These are phyloP conservation scores for Alviniconcha marisindica DNA, from an alignment of 1,140 invertebrate species.

Conservation along the genomic window DNA sequence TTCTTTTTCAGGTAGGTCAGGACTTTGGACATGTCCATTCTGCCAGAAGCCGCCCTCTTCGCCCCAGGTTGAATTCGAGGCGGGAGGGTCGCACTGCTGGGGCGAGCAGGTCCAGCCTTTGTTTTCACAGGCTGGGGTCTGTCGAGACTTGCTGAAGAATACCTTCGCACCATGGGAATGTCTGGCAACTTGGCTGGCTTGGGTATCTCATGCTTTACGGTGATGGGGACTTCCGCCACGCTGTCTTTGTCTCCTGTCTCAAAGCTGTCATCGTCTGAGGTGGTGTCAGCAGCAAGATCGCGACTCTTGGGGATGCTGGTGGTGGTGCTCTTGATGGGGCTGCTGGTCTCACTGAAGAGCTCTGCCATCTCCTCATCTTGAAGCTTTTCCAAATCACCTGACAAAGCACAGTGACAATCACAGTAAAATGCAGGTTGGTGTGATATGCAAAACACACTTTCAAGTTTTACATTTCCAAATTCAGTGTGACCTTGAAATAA, in stretches of 20 bases:
- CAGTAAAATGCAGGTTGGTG: too few relatives aligned
- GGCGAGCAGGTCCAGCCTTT: background rate
- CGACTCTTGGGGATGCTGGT: background rate
- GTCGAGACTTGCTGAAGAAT: background rate
- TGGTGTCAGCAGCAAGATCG: background rate
- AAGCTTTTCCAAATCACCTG: constrained; percentile 23
- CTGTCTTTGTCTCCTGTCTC: constrained; percentile 4
- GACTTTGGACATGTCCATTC: constrained; percentile 50
- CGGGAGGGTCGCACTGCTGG: constrained; percentile 7
- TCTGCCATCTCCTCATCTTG: constrained; percentile 27
- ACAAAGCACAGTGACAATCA: too few relatives aligned
- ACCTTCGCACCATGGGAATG: constrained; percentile 25
- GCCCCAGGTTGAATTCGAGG: constrained; percentile 25
- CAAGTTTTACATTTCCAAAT: too few relatives aligned
- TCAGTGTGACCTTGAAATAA: too few relatives aligned
- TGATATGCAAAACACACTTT: too few relatives aligned
- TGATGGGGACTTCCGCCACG: background rate
- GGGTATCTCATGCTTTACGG: background rate
- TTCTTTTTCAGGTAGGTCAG: constrained; percentile 66
- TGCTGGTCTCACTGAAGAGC: constrained; percentile 23
- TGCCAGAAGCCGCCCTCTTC: constrained; percentile 36
- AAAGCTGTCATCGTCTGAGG: background rate
- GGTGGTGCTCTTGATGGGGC: background rate
- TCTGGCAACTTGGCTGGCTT: background rate
- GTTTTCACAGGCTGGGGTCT: constrained; percentile 20